Percentiles rank a stretch among this genome's conserved stretches.
These are phyloP conservation scores for Aegotheles bennettii DNA, from an alignment of 2,113 vertebrate species.

Conservation along the genomic window DNA sequence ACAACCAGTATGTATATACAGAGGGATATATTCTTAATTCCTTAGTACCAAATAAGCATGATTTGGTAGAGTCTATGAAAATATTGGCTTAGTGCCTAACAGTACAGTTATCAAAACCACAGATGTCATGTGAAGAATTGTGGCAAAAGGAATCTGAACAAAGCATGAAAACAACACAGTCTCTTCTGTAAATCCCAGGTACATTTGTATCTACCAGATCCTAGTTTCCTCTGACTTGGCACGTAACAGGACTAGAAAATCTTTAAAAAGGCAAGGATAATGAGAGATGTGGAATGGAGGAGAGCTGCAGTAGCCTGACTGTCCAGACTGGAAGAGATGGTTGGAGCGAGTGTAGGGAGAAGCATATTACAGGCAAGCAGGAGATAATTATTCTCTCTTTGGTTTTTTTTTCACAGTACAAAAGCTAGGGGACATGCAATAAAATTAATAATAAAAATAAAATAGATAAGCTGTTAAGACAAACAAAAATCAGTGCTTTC, in stretches of 20 bases:
- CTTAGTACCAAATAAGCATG: not conserved
- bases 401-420: not conserved
- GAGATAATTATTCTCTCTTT: not conserved
- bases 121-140: not conserved
- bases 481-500: not conserved
- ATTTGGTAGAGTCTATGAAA: not conserved
- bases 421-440: not conserved
- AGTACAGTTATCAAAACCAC: not conserved
- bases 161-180: not conserved
- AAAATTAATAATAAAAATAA: too few relatives aligned
- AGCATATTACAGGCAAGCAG: not conserved
- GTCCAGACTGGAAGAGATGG: not conserved
- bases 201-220: rapidly evolving
- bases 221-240: not conserved
- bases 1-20: not conserved
- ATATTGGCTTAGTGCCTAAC: not conserved
- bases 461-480: not conserved
- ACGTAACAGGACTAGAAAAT: not conserved
- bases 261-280: not conserved
- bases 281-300: not conserved
- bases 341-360: not conserved
- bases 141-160: not conserved
- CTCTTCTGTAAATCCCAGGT: not conserved
- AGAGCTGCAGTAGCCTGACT: not conserved
- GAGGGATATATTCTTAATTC: not conserved